Base-by-base conservation (phyloP, 2,113 vertebrate species). In the Accipiter virgatus region DNA sequence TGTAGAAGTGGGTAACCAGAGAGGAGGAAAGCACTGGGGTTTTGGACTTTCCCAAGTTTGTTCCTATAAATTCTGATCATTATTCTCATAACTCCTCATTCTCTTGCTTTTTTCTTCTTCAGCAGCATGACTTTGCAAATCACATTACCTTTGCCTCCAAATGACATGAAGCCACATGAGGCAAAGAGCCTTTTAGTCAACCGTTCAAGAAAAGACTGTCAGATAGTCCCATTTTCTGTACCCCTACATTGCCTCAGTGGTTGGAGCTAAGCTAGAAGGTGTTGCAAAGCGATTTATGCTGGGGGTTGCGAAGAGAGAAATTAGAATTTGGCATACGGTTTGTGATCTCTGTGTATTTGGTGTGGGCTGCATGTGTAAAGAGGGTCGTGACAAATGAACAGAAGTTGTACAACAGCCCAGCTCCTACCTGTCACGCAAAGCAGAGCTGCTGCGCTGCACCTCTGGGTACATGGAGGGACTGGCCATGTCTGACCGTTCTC, bases 381-480 rank as follows among this genome's bases (percentile, higher is more conserved):
- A 36, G 10, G 9, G 15, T 45, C 2, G 0, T 43, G 50, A 45
- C 18, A 70, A 42, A 11, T 9, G 29, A 61, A 27, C 2, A 3
- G 47, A 63, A 63, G 26, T 15, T 23, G 17, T 56, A 7, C 40
- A 27, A 20, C 8, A 61, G 25, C 13, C 22, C 72, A 62, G n/a
- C 19, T 87, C 22, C 48, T 22, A 15, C 4, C 11, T 1, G 0
- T 8, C 12, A 8, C 0, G 2, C 13, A 50, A 22, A 67, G 29
- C 32, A 72, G 58, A 81, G 14, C 32, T 86, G 48, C 52, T 72
- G 62, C 42, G 40, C 31, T 47, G 1, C 22, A 20, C 10, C 8
- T 68, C 36, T 5, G 2, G 26, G 25, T 47, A 7, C 1, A 0
- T 5, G 6, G 25, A 4, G 2, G 26, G 27, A 61, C 12, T 0